Evolutionary conservation across 2,888 invertebrate species (phyloP), one percentile per base, ranked within the genome.

Genomic region (Spilosoma lubricipeda): DNA sequence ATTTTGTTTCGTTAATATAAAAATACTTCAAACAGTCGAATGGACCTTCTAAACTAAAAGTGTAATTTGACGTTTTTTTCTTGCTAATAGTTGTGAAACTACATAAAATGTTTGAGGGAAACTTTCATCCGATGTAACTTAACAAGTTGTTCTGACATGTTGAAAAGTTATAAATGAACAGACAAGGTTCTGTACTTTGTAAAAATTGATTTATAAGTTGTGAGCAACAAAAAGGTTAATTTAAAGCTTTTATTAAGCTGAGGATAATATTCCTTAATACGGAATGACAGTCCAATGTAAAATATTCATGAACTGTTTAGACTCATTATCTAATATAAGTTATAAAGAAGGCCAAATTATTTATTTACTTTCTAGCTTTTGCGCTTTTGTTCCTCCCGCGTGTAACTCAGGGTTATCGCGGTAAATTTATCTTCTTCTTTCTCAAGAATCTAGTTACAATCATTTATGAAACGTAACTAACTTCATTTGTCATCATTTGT

Each of bases 51-150:
- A 65, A 36, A 65, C 20, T 65, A 9, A 33, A 3, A 23, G 11
- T 36, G 23, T n/a, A 68, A 48, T 52, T 30, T 23, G 23, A 52
- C 27, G 67, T 23, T 45, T 20, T 9, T 52, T 66, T 8, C 33
- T 15, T 52, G n/a, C 39, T 30, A 11, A 36, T 71, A 71, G 52
- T 71, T 66, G 36, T 5, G 27, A 67, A 79, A 77, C 82, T 74
- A 77, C 76, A 73, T 77, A 72, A 74, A 82, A 79, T 71, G 73
- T 82, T 84, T 79, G 71, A 71, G 73, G 13, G n/a, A 74, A 82
- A 84, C 75, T 82, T 82, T 75, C 76, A 84, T 77, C 75, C 74
- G 77, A 82, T 82, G 82, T 80, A 82, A 82, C 82, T 80, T 74
- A 73, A 74, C 74, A 66, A 74, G 70, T 74, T 82, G 45, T 67